phyloP scores from a whole-genome alignment of 1,140 invertebrate genomes.

The Hestina assimilis region DNA sequence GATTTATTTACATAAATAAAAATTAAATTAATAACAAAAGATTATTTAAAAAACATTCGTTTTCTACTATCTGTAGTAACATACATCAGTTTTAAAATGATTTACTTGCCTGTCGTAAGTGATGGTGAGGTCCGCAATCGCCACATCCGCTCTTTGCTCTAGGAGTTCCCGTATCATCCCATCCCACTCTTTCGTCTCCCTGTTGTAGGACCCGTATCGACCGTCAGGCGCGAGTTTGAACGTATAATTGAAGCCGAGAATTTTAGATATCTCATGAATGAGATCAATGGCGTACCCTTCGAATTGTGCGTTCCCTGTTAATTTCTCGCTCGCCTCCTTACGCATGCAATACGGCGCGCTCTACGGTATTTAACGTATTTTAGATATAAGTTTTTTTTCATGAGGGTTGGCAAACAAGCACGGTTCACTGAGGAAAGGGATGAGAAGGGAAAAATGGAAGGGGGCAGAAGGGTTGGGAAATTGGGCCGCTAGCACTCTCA shows the following conservation, averaged over 20 bases:
- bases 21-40: neutral
- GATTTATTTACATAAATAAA: neutral
- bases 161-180: conserved; percentile 96
- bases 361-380: conserved; percentile 75
- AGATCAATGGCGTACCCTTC: conserved; percentile 94
- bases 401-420: too few relatives aligned
- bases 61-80: neutral
- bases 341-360: conserved; percentile 95
- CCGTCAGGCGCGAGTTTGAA: conserved; percentile 89
- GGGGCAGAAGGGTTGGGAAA: too few relatives aligned
- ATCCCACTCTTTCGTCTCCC: conserved; percentile 92
- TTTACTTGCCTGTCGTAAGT: conserved; percentile 86
- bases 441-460: too few relatives aligned
- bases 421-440: too few relatives aligned
- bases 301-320: conserved; percentile 91
- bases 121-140: conserved; percentile 95
- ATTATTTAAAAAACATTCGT: too few relatives aligned
- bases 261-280: conserved; percentile 91
- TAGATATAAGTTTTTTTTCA: too few relatives aligned
- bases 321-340: conserved; percentile 88
- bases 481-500: too few relatives aligned
- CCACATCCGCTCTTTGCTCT: conserved; percentile 93
- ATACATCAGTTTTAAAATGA: neutral
- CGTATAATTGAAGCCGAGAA: conserved; percentile 94
- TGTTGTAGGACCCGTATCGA: conserved; percentile 88